These are phyloP conservation scores for Marcusenius ussheri DNA, from an alignment of 2,113 vertebrate species.

Conservation along the genomic window DNA sequence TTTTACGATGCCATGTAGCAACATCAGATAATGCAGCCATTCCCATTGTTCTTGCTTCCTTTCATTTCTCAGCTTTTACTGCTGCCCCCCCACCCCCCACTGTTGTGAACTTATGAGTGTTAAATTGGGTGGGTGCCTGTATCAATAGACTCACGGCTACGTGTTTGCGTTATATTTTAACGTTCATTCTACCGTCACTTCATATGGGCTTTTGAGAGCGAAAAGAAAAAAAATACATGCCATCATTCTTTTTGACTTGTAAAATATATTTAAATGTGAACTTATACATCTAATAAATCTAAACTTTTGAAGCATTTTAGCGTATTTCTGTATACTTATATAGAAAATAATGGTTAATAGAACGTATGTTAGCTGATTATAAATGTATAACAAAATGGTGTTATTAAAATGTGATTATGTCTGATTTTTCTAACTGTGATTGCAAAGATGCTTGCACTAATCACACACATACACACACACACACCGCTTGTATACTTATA, in stretches of 20 bases:
- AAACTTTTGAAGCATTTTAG: not conserved
- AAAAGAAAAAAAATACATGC: not conserved
- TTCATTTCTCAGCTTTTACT: constrained; percentile 7
- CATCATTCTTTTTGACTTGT: not conserved
- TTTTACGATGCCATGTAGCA: constrained; percentile 16
- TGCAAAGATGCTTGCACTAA: not conserved
- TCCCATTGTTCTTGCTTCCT: constrained; percentile 3
- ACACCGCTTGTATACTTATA: not conserved
- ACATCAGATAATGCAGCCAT: constrained; percentile 14
- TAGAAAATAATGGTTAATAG: not conserved
- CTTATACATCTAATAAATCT: not conserved
- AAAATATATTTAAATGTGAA: not conserved
- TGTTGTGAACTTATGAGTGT: not conserved
- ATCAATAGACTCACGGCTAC: not conserved
- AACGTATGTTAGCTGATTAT: not conserved
- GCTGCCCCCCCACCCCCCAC: not conserved
- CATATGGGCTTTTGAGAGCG: not conserved
- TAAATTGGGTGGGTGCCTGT: not conserved
- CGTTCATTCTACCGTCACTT: not conserved
- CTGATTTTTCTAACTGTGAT: not conserved
- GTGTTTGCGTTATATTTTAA: not conserved
- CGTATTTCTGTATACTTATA: not conserved
- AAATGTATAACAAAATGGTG: not conserved
- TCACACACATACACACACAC: not conserved
- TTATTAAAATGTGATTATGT: not conserved